Conservation (phyloP, 2,113 vertebrate species). For the Lagopus leucura region DNA sequence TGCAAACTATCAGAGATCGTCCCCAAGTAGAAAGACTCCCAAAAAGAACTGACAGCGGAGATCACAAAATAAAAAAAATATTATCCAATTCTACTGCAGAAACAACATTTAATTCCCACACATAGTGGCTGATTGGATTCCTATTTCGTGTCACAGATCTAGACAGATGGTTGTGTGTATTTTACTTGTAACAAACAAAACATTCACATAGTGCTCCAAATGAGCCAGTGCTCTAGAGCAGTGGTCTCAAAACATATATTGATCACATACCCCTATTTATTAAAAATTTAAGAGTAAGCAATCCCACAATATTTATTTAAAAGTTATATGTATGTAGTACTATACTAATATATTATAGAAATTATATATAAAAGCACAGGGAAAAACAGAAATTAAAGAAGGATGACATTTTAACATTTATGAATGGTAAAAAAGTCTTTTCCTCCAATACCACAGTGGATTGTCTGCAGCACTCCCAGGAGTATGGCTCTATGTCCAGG, state of each 20-base stretch:
- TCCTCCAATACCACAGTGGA: not conserved
- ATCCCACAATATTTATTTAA: not conserved
- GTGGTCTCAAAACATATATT: not conserved
- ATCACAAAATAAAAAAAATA: too few species aligned
- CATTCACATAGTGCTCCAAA: not conserved
- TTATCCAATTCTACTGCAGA: too few species aligned
- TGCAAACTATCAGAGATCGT: too few species aligned
- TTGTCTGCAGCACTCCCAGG: accelerated
- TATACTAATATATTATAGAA: not conserved
- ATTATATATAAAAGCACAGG: not conserved
- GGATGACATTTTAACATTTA: too few species aligned
- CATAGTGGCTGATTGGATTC: not conserved
- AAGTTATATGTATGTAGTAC: not conserved
- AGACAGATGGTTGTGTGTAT: not conserved
- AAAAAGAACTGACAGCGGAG: too few species aligned
- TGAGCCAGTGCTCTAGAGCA: not conserved
- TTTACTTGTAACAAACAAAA: not conserved
- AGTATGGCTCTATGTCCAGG: too few species aligned
- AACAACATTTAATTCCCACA: too few species aligned
- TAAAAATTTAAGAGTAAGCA: not conserved
- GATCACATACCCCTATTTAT: accelerated
- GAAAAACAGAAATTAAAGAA: not conserved
- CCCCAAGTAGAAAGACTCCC: too few species aligned
- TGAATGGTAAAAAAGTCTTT: not conserved
- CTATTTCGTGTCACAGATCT: not conserved